These are phyloP conservation scores for Nanger granti DNA, from an alignment of 2,113 vertebrate species.

Conservation along the genomic window DNA sequence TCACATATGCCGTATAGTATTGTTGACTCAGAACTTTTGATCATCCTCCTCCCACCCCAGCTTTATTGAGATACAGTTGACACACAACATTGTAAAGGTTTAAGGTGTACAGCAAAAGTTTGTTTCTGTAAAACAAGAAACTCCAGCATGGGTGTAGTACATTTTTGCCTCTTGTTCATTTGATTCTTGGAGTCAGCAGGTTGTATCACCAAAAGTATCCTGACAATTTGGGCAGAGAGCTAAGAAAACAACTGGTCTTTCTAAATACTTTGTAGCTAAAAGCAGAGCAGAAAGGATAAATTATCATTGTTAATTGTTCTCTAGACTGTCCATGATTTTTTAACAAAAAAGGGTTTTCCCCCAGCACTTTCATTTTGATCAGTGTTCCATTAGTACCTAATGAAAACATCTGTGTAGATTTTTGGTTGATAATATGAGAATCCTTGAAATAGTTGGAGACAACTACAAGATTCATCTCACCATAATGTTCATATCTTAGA, in stretches of 20 bases:
- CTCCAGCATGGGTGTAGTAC: not conserved
- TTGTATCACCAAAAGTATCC: not conserved
- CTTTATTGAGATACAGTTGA: not conserved
- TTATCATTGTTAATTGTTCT: not conserved
- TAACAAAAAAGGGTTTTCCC: not conserved
- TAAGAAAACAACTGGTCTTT: constrained; percentile 11
- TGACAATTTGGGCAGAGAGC: constrained; percentile 12
- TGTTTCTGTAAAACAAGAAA: constrained; percentile 1
- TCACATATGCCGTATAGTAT: not conserved
- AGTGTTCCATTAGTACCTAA: not conserved
- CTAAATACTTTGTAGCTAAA: not conserved
- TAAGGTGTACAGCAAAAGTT: not conserved
- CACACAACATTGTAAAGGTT: not conserved
- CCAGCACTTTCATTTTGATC: constrained; percentile 8
- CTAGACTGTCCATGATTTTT: not conserved
- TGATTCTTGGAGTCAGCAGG: constrained; percentile 10
- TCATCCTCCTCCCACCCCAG: not conserved
- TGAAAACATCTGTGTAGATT: not conserved
- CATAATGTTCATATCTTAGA: constrained; percentile 10
- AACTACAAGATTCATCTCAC: not conserved
- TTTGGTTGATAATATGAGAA: constrained; percentile 14
- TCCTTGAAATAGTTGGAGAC: constrained; percentile 19
- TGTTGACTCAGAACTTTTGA: not conserved
- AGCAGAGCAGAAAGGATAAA: not conserved
- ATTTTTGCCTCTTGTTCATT: constrained; percentile 16